Evolutionary conservation across 2,888 invertebrate genomes (phyloP), one percentile per base, ranked within the genome.

Genomic region (Byasa hedistus): DNA sequence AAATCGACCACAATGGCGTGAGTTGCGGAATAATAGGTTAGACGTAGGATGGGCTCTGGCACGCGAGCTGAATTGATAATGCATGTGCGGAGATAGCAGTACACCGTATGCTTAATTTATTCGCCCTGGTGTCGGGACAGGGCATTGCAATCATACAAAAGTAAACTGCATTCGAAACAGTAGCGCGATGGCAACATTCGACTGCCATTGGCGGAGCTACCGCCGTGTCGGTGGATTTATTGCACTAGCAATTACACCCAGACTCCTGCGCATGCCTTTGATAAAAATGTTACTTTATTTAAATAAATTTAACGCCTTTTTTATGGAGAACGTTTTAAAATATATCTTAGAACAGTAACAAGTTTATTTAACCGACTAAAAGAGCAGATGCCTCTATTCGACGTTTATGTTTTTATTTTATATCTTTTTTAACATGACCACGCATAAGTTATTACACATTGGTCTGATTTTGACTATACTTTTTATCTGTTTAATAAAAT

Each of bases 1-100:
- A 84, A 84, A 79, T 76, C 76, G 78, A 73, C 21, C 59, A 56
- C 66, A 61, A 69, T 64, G 58, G 65, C 72, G 72, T 79, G 81
- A 77, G 77, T 78, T 75, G 80, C 75, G 73, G 77, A 80, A 83
- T 79, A 79, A 79, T 79, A 77, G 75, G 69, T 68, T 68, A 62
- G 60, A 36, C 60, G 67, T 64, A 64, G 67, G 65, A 73, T 71
- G 73, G 69, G 70, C 67, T 70, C 69, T 68, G 69, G 70, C 75
- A 73, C 73, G 75, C 75, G 69, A 72, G 66, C 65, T 68, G 72
- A 73, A 73, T 72, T 70, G 60, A 39, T 64, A 68, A 68, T 68
- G 64, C 54, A 57, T 57, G 39, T 32, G 59, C 32, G 39, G 55
- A 52, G 61, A 61, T 65, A 60, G 55, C 55, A 23, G 44, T 56